Base-by-base conservation (phyloP, 2,113 vertebrate species). In the Poecilia latipinna region DNA sequence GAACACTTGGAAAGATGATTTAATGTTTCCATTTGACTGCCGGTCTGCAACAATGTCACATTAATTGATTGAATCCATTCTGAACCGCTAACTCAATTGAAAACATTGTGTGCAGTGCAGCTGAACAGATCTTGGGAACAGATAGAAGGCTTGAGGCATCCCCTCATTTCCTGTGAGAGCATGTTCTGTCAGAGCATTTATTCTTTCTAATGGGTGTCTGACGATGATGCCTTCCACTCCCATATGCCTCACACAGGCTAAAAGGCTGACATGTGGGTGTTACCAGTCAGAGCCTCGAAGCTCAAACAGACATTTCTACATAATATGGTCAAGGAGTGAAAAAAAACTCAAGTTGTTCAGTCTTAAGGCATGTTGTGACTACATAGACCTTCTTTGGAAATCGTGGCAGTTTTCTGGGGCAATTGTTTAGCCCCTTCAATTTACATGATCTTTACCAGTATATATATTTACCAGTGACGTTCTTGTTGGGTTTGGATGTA, bases 21-120 rank as follows among this genome's bases (percentile, higher is more conserved):
- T 90, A 91, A 93, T 91, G 88, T 90, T 93, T 90, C 90, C 85
- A 88, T 90, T 86, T 89, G 84, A 87, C 86, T 91, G 85, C 89
- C 83, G 83, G 89, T 61, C 87, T 85, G 79, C 70, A 89, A 89
- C 82, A 75, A 78, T 88, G 86, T 82, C 80, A 86, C 72, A 90
- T 91, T 90, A 87, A 91, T 89, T 92, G 90, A 94, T 93, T 85
- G 81, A 86, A 90, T 92, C 84, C 91, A 86, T 84, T 89, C 79
- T 77, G 80, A 91, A 91, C 82, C 85, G 87, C 90, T 92, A 92
- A 91, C 84, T 89, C 82, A 68, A 79, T 87, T 86, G 88, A 93
- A 90, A 90, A 89, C 87, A 92, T 84, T 90, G 89, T 84, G 91
- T 82, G 86, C 77, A 88, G 57, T 75, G 84, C 74, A 84, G 86